Evolutionary conservation across 53 echinoderm and acorn worm species (phyloP).

Genomic region (Astropecten irregularis): DNA sequence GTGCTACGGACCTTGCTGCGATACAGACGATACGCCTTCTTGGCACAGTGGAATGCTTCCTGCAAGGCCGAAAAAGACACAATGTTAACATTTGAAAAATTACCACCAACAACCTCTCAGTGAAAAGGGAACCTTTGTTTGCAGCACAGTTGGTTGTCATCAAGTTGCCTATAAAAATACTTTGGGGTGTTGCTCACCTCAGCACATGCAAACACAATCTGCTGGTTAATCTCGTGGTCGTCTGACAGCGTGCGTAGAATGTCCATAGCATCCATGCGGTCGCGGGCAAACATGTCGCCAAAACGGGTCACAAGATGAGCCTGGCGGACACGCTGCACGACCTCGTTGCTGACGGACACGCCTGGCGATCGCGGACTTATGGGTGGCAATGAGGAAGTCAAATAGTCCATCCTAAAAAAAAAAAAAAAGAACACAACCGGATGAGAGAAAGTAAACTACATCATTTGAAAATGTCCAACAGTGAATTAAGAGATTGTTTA

Average conservation of each 20-base stretch:
- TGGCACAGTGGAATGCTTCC: slow-evolving; percentile 94
- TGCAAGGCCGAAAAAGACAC: too few species aligned
- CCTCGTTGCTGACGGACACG: slow-evolving; percentile 62
- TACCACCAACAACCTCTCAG: too few species aligned
- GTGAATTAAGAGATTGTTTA: too few species aligned
- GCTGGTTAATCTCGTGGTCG: slow-evolving; percentile 95
- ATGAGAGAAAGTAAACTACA: background rate
- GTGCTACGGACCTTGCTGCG: slow-evolving; percentile 84
- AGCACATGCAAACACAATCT: slow-evolving; percentile 86
- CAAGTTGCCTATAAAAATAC: too few species aligned
- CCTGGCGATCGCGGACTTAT: slow-evolving; percentile 39
- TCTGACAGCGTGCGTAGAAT: slow-evolving; percentile 85
- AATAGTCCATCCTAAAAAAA: slow-evolving; percentile 67
- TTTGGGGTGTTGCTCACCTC: slow-evolving; percentile 86
- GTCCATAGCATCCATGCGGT: slow-evolving; percentile 97
- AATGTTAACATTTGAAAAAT: too few species aligned
- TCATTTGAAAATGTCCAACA: too few species aligned
- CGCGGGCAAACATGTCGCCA: slow-evolving; percentile 88
- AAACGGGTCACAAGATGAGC: slow-evolving; percentile 87
- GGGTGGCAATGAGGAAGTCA: slow-evolving; percentile 39
- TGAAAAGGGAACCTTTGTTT: too few species aligned
- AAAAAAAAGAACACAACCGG: background rate
- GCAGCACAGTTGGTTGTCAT: too few species aligned
- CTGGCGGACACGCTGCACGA: slow-evolving; percentile 89
- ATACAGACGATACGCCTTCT: slow-evolving; percentile 90